Base-by-base conservation (phyloP, 2,888 invertebrate species). In the Hoplodrina ambigua region DNA sequence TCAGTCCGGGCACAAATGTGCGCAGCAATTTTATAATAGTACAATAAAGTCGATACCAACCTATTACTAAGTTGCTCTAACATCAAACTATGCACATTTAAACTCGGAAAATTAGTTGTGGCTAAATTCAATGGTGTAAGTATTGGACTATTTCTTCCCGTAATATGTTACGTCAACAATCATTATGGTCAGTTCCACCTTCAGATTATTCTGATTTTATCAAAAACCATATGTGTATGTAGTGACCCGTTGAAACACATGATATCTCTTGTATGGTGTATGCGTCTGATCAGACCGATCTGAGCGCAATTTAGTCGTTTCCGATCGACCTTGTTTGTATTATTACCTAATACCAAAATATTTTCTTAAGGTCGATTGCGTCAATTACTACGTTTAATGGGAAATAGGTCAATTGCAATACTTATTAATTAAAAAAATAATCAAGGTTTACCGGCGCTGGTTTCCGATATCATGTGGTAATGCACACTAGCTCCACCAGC, bases 401-500 rank as follows among this genome's bases (percentile, higher is more conserved):
- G 11, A 25, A 53, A 30, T 53, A 6, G 41, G 13, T 10, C 41
- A 41, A 41, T 41, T 11, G 41, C 41, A 2, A 41, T 10, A 4
- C 41, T 41, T 41, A 41, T 41, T 41, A 41, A 17, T 11, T 55
- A 49, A 33, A 11, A 52, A 37, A 2, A 37, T 15, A 1, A 8
- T 15, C 15, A 17, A 11, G 8, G 19, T 56, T 78, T 90, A 96
- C 97, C 96, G 84, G 87, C 90, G 41, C 96, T 96, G 46, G 96
- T 92, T 50, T 96, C 92, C n/a, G 97, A 97, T 54, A 97, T 91
- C 97, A 97, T 97, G 77, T 97, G 97, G 74, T 96, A 97, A 53
- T 97, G 97, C 1, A 96, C 97, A 82, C 97, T 97, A 1, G 96
- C 97, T 0, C 97, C 97, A 5, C 97, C 97, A 0, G 97, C 97